Conservation (phyloP, 2,888 invertebrate species). For the Trichogramma dendrolimi region DNA sequence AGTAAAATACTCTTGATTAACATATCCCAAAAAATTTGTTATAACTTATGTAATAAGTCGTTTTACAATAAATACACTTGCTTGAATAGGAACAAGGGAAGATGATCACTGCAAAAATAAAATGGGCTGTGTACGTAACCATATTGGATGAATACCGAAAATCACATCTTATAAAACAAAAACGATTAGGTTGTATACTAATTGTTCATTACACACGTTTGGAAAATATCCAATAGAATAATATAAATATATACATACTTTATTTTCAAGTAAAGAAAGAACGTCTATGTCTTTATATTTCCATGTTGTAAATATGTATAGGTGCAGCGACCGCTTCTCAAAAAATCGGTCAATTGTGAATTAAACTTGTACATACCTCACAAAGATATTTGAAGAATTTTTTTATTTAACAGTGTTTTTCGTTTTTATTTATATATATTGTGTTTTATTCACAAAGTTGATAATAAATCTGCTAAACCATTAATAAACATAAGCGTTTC, state of each 20-base stretch:
- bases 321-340: conserved; percentile 19
- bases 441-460: conserved; percentile 27
- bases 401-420: conserved; percentile 26
- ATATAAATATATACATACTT: conserved; percentile 19
- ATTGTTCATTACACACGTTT: conserved; percentile 18
- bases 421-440: conserved; percentile 25
- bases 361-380: conserved; percentile 28
- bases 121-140: conserved; percentile 26
- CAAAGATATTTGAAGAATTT: conserved; percentile 25
- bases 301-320: conserved; percentile 30
- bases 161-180: conserved; percentile 13
- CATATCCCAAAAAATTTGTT: conserved; percentile 14
- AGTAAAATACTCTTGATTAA: conserved; percentile 21
- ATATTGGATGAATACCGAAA: conserved; percentile 15
- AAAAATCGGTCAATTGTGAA: conserved; percentile 23
- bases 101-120: conserved; percentile 22
- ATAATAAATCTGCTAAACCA: conserved; percentile 25
- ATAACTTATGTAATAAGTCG: conserved; percentile 8
- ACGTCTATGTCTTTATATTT: conserved; percentile 19
- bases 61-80: conserved; percentile 5
- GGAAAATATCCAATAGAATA: conserved; percentile 15
- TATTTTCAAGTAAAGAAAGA: conserved; percentile 21
- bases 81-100: conserved; percentile 6
- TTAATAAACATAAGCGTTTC: conserved; percentile 17
- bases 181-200: conserved; percentile 23